Evolutionary conservation across 2,797 vertebrate genomes (phyloP).

Genomic region (Heteromormyrus szaboi): DNA sequence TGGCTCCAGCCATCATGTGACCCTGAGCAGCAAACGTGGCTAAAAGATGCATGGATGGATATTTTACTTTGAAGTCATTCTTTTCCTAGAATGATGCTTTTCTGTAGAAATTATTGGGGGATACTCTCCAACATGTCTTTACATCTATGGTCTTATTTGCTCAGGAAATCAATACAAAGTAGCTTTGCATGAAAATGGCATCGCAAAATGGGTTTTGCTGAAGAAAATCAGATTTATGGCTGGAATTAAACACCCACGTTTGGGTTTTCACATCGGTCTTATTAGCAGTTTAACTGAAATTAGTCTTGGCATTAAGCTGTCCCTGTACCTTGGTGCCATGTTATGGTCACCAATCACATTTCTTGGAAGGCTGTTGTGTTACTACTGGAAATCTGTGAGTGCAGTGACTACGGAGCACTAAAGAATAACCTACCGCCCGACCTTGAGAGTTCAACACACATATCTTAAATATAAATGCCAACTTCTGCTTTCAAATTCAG

Average conservation of each 20-base stretch:
- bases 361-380: background rate
- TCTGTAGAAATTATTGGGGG: background rate
- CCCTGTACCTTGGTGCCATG: background rate
- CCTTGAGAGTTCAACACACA: background rate
- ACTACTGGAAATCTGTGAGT: background rate
- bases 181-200: background rate
- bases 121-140: background rate
- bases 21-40: background rate
- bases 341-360: background rate
- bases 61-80: background rate
- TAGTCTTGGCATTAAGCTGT: background rate
- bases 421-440: background rate
- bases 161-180: background rate
- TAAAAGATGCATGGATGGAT: background rate
- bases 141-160: background rate
- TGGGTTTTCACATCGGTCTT: background rate
- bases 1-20: background rate
- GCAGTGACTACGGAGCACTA: background rate
- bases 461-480: background rate
- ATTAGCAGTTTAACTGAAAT: background rate
- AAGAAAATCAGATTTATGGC: background rate
- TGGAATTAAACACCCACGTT: background rate
- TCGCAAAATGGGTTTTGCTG: background rate
- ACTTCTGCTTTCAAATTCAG: background rate
- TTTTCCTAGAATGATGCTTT: background rate